Base-by-base conservation (phyloP, 2,797 vertebrate species). In the Sorex maritimensis region DNA sequence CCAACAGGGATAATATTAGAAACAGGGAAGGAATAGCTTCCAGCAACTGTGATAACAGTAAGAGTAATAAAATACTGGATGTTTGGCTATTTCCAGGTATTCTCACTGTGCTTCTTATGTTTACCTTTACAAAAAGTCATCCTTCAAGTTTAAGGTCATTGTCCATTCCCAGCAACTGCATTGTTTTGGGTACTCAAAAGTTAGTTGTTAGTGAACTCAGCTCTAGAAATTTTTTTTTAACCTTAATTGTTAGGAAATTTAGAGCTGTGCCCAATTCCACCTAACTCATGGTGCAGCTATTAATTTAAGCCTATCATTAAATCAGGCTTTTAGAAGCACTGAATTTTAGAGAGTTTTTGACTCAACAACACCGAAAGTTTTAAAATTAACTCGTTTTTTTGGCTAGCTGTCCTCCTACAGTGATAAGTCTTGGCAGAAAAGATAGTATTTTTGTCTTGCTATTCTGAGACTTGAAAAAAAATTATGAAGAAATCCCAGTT, bases 401-500 rank as follows among this genome's bases (percentile, higher is more conserved):
- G 75, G 46, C 61, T 81, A 69, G 41, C 69, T 95, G 34, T 83
- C 80, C 38, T 94, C 23, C 67, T 92, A 26, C 83, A 82, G 13
- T 86, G 69, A 91, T 49, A 94, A 81, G 44, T 28, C 68, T 63
- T 68, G 23, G 52, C 84, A 90, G 86, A 94, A 79, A 73, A 69
- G 73, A 67, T 84, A 82, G 49, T 86, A 12, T 69, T 34, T 84
- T 95, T 86, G 74, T 91, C 82, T 89, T 79, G 21, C 55, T 80
- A 63, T 92, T 82, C 81, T 74, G 88, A 87, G 49, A 78, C 24
- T 79, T 92, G 91, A 30, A 82, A 96, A 38, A 96, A 88, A 92
- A 91, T 95, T 97, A 92, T 93, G 75, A 78, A 97, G 80, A 94
- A 96, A 79, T 91, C 94, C 92, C 95, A 97, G 86, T 92, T 98